A percentile compares a stretch with the other conserved stretches of the same genome.
These are phyloP conservation scores for Bacillus rossius DNA, from an alignment of 1,140 invertebrate genomes.

Conservation along the genomic window DNA sequence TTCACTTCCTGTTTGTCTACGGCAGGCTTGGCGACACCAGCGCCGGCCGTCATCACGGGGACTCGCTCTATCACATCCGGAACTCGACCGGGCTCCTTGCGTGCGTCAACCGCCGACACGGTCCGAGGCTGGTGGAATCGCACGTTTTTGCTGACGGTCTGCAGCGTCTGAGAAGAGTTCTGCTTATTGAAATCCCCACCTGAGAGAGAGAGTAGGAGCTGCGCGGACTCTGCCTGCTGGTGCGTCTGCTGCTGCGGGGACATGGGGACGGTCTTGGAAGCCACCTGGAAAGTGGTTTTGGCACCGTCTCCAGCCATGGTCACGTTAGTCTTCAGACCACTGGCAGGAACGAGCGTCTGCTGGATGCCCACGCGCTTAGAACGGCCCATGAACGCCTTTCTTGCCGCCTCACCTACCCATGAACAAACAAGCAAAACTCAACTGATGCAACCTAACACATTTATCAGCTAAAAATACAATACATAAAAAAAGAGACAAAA, in stretches of 20 bases:
- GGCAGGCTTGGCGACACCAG: neutral
- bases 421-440: no score
- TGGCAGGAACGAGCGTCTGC: slow-evolving; percentile 9
- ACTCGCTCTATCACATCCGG: slow-evolving; percentile 6
- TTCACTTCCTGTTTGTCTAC: slow-evolving; percentile 1
- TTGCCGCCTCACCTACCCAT: slow-evolving; percentile 5
- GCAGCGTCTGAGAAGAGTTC: neutral
- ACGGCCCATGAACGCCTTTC: slow-evolving; percentile 10
- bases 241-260: slow-evolving; percentile 2
- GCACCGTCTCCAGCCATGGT: neutral
- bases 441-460: no score
- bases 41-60: slow-evolving; percentile 2
- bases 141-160: slow-evolving; percentile 13
- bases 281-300: slow-evolving; percentile 6
- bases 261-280: slow-evolving; percentile 1
- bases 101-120: neutral
- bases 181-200: slow-evolving; percentile 11
- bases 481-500: no score
- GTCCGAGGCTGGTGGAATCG: slow-evolving; percentile 3
- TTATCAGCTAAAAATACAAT: no score
- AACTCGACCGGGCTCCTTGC: neutral
- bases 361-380: slow-evolving; percentile 11
- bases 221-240: slow-evolving; percentile 29
- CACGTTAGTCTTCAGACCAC: slow-evolving; percentile 1
- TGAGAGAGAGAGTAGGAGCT: slow-evolving; percentile 32